These are phyloP conservation scores for Tuberolachnus salignus DNA, from an alignment of 2,888 invertebrate species.

Conservation along the genomic window DNA sequence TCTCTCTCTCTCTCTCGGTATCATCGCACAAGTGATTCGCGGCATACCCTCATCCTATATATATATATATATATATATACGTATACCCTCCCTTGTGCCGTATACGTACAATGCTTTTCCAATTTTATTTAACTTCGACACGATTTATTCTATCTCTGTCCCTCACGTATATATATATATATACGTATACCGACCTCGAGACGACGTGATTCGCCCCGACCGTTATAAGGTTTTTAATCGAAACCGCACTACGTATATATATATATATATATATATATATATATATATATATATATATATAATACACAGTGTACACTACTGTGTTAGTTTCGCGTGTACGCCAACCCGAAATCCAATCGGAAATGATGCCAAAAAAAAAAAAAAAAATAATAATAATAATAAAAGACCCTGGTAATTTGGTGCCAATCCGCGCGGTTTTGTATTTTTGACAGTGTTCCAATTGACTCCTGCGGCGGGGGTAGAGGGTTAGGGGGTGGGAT, in stretches of 20 bases:
- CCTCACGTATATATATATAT: not conserved
- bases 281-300: no score
- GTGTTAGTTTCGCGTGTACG: conserved; percentile 21
- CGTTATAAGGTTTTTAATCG: conserved; percentile 24
- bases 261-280: no score
- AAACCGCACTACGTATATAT: conserved; percentile 4
- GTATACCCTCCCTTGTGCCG: not conserved
- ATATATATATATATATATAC: not conserved
- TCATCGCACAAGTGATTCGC: no score
- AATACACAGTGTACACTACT: no score
- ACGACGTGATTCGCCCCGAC: not conserved
- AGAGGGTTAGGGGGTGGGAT: not conserved
- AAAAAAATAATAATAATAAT: not conserved
- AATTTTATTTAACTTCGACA: not conserved
- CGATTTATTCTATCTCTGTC: not conserved
- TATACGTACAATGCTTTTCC: not conserved
- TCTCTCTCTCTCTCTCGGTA: no score
- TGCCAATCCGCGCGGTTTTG: conserved; percentile 41
- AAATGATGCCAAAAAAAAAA: conserved; percentile 43
- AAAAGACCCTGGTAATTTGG: conserved; percentile 29
- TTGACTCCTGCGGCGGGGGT: not conserved
- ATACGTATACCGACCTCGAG: not conserved
- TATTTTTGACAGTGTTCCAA: conserved; percentile 52
- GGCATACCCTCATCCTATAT: no score
- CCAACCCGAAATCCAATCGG: conserved; percentile 32